phyloP scores from a whole-genome alignment of 2,797 vertebrate genomes.

The Mareca penelope region DNA sequence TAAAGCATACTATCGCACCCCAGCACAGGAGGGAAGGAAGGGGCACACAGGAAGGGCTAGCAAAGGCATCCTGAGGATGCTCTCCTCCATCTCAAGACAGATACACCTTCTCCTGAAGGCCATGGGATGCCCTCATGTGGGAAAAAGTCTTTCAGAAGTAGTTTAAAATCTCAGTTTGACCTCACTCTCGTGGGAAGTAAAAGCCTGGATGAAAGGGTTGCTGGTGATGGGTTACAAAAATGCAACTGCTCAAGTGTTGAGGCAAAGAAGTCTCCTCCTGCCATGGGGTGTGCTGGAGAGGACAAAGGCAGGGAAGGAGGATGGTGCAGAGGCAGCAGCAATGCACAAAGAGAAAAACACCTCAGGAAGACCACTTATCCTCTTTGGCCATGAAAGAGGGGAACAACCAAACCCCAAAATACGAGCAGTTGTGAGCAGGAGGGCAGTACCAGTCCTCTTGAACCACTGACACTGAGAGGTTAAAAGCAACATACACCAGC shows the following conservation, averaged over 20 bases:
- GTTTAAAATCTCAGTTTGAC: not conserved
- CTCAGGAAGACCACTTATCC: not conserved
- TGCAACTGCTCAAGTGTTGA: accelerated
- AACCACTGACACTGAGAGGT: not conserved
- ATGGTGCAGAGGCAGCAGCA: not conserved
- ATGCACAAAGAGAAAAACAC: not conserved
- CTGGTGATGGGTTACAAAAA: not conserved
- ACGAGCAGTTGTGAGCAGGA: not conserved
- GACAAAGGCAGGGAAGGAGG: not conserved
- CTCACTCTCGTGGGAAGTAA: not conserved
- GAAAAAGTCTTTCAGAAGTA: not conserved
- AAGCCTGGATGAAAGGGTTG: not conserved
- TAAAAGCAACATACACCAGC: not conserved
- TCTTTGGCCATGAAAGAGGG: not conserved
- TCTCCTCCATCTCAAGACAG: not conserved
- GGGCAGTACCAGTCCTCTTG: not conserved
- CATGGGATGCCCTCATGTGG: accelerated
- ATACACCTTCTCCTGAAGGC: not conserved
- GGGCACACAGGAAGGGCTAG: not conserved
- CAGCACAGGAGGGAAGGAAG: not conserved
- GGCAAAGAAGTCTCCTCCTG: not conserved
- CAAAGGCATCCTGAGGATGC: not conserved
- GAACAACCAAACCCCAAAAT: not conserved
- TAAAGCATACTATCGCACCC: not conserved
- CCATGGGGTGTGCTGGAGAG: not conserved